phyloP scores from a whole-genome alignment of 2,797 vertebrate species.

The Mycteria americana region DNA sequence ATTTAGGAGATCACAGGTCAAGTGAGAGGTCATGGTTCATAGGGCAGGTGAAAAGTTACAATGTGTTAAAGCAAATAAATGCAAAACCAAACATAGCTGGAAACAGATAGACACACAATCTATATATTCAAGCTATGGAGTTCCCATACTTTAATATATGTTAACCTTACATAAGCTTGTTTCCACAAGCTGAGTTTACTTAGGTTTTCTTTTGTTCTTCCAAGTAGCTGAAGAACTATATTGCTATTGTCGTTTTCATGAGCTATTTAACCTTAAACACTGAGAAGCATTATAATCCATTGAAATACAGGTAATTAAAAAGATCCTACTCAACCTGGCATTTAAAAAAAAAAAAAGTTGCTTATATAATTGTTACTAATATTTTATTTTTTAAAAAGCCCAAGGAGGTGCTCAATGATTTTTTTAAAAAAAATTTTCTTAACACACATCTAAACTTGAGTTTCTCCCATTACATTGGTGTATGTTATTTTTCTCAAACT shows the following conservation, averaged over 20 bases:
- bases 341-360: background rate
- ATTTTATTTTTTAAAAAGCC: background rate
- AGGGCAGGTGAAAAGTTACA: background rate
- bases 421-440: background rate
- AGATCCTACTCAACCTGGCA: background rate
- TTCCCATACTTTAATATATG: background rate
- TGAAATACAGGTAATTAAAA: background rate
- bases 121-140: background rate
- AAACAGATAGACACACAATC: background rate
- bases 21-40: background rate
- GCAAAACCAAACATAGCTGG: background rate
- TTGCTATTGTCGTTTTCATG: background rate
- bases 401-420: background rate
- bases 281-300: background rate
- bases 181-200: background rate
- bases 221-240: background rate
- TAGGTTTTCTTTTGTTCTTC: background rate
- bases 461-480: background rate
- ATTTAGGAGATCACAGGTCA: background rate
- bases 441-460: background rate
- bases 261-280: background rate
- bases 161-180: background rate
- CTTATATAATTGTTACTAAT: background rate
- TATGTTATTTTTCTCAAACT: background rate
- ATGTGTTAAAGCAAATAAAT: background rate